Base-by-base conservation (phyloP, 2,888 invertebrate genomes). In the Nycteola revayana region DNA sequence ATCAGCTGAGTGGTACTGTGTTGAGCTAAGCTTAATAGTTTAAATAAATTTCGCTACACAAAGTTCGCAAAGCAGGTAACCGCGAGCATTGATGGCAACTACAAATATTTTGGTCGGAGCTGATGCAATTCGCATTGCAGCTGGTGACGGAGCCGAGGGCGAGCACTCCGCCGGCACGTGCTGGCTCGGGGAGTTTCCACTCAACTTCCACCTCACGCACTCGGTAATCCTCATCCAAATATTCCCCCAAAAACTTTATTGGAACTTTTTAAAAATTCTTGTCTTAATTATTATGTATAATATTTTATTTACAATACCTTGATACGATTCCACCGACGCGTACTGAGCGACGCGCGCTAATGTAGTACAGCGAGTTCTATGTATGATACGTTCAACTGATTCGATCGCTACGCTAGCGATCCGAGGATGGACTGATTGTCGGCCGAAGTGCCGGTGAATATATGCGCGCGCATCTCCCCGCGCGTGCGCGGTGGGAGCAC, bases 381-480 rank as follows among this genome's bases (percentile, higher is more conserved):
- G 51, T 58, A 45, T 44, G 40, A 38, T 49, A 37, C 42, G 54
- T 44, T 44, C 43, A 58, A 61, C 46, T 54, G 45, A 50, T 64
- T 67, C 73, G 71, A 68, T 67, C 75, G 61, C 60, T 57, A 51
- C 71, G 58, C 66, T 57, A 36, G 71, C 68, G 65, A 49, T 67
- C 69, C 56, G 60, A 62, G 69, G 71, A 84, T 82, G 77, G 83
- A 87, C 86, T 14, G 84, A 63, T 70, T 65, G 55, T 68, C 65
- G 66, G 57, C 52, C 69, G 64, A 52, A 64, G 73, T 54, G 78
- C 51, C 57, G 67, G 68, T 66, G 75, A 67, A 80, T 87, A 68
- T 86, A 86, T 85, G 83, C 83, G 86, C 81, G 81, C 86, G 86
- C 86, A 82, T 74, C 75, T 66, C 70, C 48, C 48, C 74, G 75